Percentiles rank a stretch among this genome's conserved stretches.
phyloP scores from a whole-genome alignment of 2,797 vertebrate genomes.

The Xerus rutilus region DNA sequence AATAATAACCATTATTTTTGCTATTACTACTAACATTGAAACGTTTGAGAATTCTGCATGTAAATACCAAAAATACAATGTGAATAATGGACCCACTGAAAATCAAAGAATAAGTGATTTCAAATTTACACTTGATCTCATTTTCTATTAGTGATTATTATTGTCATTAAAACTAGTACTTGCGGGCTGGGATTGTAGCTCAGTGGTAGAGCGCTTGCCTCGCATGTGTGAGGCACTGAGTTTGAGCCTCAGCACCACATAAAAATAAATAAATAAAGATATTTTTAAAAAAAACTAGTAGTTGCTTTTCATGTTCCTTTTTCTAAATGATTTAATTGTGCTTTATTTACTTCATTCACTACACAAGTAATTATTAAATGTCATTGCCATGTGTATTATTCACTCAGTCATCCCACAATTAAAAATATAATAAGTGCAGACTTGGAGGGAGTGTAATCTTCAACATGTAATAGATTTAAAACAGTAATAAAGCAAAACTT shows the following conservation, averaged over 20 bases:
- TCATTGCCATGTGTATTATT: background rate
- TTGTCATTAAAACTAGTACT: conserved; percentile 4
- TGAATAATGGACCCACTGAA: background rate
- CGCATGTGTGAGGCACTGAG: too few species aligned
- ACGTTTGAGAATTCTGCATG: conserved; percentile 8
- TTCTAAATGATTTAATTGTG: background rate
- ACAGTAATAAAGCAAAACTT: background rate
- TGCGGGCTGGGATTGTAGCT: too few species aligned
- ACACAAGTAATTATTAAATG: background rate
- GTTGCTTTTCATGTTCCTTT: background rate
- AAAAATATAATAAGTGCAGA: background rate
- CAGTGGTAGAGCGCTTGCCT: too few species aligned
- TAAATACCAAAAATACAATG: background rate
- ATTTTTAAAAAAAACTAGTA: conserved; percentile 13
- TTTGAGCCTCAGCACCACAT: too few species aligned
- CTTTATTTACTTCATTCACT: background rate
- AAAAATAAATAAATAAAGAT: too few species aligned
- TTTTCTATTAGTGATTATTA: background rate
- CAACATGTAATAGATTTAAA: background rate
- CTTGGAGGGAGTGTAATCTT: background rate
- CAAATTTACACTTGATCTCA: background rate
- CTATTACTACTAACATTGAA: background rate
- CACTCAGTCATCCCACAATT: background rate
- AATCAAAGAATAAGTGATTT: conserved; percentile 5
- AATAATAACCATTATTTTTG: conserved; percentile 47